Evolutionary conservation across 2,888 invertebrate genomes (phyloP), one percentile per base, ranked within the genome.

Genomic region (Lithophane ornitopus): DNA sequence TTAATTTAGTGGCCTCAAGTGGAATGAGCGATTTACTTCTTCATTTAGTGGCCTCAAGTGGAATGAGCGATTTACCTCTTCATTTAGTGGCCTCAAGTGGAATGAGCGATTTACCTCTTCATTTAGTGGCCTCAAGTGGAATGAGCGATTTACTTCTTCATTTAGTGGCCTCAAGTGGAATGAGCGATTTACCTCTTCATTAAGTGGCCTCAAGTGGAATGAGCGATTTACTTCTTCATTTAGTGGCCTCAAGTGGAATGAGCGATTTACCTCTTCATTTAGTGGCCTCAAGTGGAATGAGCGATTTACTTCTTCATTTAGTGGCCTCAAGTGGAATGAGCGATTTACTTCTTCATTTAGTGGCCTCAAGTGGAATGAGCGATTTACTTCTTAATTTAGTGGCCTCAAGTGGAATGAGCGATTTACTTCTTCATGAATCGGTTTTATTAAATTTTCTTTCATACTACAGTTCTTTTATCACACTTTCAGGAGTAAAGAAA

Each of bases 401-500:
- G 34, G 34, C 34, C 34, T 34, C 34, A 34, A 34, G 34, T 3
- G 34, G 34, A 3, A 34, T 34, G 34, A 34, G 34, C 34, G 34
- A 34, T 34, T 34, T 34, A 34, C 6, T 11, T 66, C 19, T 66
- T 22, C 22, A 22, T 56, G 22, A 66, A 22, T 34, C 0, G 56
- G 66, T 52, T 28, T 14, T 3, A 54, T 66, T 6, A 34, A 16
- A 34, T 58, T 6, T 34, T 58, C 11, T 6, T 22, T 1, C 14
- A 4, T 56, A 22, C 28, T 58, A 34, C 34, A 67, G 22, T 58
- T 28, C 2, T n/a, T 56, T 56, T 28, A 16, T 8, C 22, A 22
- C 22, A 6, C 3, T 80, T 61, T 44, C 90, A 98, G 98, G 92
- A 97, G 97, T 70, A 98, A 98, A 91, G 98, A 98, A 56, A 97